These are phyloP conservation scores for Xestia xanthographa DNA, from an alignment of 2,888 invertebrate species.

Conservation along the genomic window DNA sequence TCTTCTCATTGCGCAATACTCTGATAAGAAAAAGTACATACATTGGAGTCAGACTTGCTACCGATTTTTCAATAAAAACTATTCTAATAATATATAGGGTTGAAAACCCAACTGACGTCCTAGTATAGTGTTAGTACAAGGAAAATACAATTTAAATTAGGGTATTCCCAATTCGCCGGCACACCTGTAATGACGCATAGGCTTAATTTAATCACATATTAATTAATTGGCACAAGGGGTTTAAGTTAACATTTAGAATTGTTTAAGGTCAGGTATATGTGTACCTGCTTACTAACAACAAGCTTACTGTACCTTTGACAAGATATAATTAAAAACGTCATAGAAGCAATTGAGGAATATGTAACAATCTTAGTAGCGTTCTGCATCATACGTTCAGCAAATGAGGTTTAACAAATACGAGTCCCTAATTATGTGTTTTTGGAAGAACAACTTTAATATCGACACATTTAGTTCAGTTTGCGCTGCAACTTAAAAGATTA, in stretches of 20 bases:
- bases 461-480: background rate
- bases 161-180: slow-evolving; percentile 32
- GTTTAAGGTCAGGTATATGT: slow-evolving; percentile 1
- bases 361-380: background rate
- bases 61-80: background rate
- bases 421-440: background rate
- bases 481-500: background rate
- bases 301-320: background rate
- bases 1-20: background rate
- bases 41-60: background rate
- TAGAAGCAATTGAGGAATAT: background rate
- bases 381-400: background rate
- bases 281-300: background rate
- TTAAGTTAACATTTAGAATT: background rate
- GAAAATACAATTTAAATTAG: slow-evolving; percentile 26
- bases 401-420: background rate
- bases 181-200: slow-evolving; percentile 26
- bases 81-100: background rate
- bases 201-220: slow-evolving; percentile 29
- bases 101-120: background rate
- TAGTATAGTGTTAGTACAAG: background rate
- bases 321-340: background rate
- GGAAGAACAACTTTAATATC: background rate
- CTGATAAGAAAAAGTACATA: background rate
- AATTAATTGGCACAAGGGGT: slow-evolving; percentile 26